phyloP scores from a whole-genome alignment of 2,113 vertebrate genomes.

The Thunnus thynnus region DNA sequence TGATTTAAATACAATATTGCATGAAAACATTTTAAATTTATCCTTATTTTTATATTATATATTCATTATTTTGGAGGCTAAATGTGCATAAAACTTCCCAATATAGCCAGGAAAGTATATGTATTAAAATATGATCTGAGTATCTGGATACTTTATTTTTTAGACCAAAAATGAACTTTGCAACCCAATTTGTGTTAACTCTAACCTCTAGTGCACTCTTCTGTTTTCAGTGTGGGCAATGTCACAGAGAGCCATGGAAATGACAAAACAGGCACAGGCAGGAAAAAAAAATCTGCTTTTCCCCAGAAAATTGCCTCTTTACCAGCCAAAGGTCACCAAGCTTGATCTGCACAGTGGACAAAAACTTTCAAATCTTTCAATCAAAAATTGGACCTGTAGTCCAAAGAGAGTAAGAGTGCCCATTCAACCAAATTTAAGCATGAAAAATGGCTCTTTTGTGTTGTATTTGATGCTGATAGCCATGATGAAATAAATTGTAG shows the following conservation, averaged over 20 bases:
- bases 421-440: too few species aligned
- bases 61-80: too few species aligned
- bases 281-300: background rate
- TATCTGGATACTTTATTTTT: slow-evolving; percentile 2
- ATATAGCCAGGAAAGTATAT: slow-evolving; percentile 13
- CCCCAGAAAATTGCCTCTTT: background rate
- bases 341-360: slow-evolving; percentile 3
- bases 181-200: background rate
- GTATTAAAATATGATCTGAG: slow-evolving; percentile 2
- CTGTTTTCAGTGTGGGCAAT: slow-evolving; percentile 6
- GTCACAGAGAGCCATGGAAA: background rate
- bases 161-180: slow-evolving; percentile 7
- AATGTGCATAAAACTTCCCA: background rate
- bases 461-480: background rate
- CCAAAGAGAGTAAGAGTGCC: background rate
- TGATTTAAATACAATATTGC: too few species aligned
- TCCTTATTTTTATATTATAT: too few species aligned
- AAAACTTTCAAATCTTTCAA: slow-evolving; percentile 13
- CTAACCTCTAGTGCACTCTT: background rate
- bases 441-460: background rate
- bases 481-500: background rate
- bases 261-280: background rate
- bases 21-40: too few species aligned
- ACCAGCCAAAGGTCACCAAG: slow-evolving; percentile 14
- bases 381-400: background rate